A percentile compares a stretch with the other conserved stretches of the same genome.
phyloP scores from a whole-genome alignment of 2,888 invertebrate species.

The Tipula vernalis region DNA sequence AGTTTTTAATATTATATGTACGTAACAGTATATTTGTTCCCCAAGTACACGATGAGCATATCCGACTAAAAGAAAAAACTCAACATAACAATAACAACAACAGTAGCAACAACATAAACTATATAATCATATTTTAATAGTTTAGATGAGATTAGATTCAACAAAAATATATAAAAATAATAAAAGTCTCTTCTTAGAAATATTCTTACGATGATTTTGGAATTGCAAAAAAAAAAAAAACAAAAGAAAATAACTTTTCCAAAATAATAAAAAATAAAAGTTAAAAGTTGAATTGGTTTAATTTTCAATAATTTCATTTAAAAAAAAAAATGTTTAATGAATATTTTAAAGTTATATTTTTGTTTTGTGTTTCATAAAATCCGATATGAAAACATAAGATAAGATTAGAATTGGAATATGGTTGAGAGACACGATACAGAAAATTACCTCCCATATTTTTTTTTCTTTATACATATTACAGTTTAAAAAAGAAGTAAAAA shows the following conservation, averaged over 20 bases:
- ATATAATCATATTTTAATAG: not conserved
- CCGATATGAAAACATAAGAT: not conserved
- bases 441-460: not conserved
- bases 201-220: not conserved
- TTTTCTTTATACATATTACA: not conserved
- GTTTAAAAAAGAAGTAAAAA: not conserved
- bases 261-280: not conserved
- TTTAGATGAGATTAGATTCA: not conserved
- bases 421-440: not conserved
- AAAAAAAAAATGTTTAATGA: not conserved
- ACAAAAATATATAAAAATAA: not conserved
- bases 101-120: not conserved
- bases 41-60: not conserved
- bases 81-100: not conserved
- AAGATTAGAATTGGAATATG: not conserved
- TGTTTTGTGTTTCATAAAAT: not conserved
- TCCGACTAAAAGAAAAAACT: not conserved
- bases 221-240: not conserved
- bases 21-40: not conserved
- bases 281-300: not conserved
- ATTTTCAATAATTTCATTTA: not conserved
- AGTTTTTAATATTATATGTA: not conserved
- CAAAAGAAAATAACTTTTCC: not conserved
- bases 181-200: not conserved
- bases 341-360: not conserved